A percentile compares a stretch with the other conserved stretches of the same genome.
Evolutionary conservation across 2,113 vertebrate species (phyloP).

Genomic region (Atherinomorus stipes): DNA sequence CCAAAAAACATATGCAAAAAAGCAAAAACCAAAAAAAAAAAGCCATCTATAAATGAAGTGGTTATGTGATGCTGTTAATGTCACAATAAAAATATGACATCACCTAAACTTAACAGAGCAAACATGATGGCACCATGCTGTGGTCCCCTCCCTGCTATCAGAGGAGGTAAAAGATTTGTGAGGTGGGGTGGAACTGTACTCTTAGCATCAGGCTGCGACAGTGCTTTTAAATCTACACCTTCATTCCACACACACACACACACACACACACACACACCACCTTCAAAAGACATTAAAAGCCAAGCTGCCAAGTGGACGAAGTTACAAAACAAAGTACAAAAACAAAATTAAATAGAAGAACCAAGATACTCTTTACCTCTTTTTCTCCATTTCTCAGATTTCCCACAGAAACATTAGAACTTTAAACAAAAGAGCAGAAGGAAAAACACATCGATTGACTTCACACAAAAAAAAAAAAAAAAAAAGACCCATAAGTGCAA

Average conservation of each 20-base stretch:
- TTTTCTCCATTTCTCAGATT: neutral
- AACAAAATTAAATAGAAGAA: constrained; percentile 58
- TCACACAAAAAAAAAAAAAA: constrained; percentile 14
- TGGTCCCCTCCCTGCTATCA: neutral
- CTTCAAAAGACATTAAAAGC: constrained; percentile 58
- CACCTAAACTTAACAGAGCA: neutral
- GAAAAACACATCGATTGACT: constrained; percentile 30
- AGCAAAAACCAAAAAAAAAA: neutral
- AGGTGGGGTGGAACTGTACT: constrained; percentile 34
- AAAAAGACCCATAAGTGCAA: constrained; percentile 33
- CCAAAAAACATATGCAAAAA: too few species aligned
- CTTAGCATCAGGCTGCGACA: constrained; percentile 35
- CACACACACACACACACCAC: constrained; percentile 21
- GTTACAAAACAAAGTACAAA: constrained; percentile 37
- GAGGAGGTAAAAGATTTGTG: constrained; percentile 32
- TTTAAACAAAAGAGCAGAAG: constrained; percentile 13
- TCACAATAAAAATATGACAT: constrained; percentile 13
- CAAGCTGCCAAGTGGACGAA: constrained; percentile 65
- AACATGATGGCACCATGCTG: constrained; percentile 25
- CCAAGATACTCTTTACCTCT: constrained; percentile 20
- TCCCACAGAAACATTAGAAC: neutral
- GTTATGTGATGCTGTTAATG: constrained; percentile 14
- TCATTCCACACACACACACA: constrained; percentile 27
- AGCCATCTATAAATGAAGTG: neutral
- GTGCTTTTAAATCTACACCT: constrained; percentile 23